Conservation (phyloP, 2,797 vertebrate species). For the Leuciscus waleckii region DNA sequence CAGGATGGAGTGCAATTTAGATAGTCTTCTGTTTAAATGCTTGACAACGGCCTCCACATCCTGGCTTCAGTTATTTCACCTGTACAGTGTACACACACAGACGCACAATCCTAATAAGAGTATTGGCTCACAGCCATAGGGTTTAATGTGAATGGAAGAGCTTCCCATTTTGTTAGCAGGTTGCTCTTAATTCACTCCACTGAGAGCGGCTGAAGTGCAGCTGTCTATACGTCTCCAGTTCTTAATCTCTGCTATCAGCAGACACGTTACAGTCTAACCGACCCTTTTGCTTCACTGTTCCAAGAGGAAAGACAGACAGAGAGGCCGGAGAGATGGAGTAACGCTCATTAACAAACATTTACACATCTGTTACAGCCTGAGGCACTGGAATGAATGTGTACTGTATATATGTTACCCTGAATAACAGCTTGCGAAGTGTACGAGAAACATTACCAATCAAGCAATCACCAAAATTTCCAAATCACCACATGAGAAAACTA, state of each 20-base stretch:
- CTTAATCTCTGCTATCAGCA: conserved; percentile 44
- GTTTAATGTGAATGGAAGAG: conserved; percentile 8
- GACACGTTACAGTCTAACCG: background rate
- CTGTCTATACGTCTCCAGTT: conserved; percentile 47
- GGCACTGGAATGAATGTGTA: conserved; percentile 19
- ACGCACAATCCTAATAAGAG: conserved; percentile 31
- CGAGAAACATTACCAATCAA: background rate
- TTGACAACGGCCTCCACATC: conserved; percentile 30
- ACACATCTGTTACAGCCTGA: conserved; percentile 36
- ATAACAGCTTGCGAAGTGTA: background rate
- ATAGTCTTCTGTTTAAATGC: conserved; percentile 54
- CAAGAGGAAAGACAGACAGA: background rate
- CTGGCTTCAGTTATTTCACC: conserved; percentile 1
- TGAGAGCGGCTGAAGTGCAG: conserved; percentile 29
- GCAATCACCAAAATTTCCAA: background rate
- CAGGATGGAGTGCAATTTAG: conserved; percentile 25
- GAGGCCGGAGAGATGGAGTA: background rate
- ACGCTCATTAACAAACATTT: conserved; percentile 1
- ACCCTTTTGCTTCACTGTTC: background rate
- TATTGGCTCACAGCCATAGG: conserved; percentile 30
- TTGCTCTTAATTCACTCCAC: conserved; percentile 21
- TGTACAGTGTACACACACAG: background rate
- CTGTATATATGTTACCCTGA: background rate
- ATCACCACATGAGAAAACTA: background rate
- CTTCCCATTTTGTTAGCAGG: conserved; percentile 31